phyloP scores from a whole-genome alignment of 92 coral and sea anemone species.

The Bergia puertoricense region DNA sequence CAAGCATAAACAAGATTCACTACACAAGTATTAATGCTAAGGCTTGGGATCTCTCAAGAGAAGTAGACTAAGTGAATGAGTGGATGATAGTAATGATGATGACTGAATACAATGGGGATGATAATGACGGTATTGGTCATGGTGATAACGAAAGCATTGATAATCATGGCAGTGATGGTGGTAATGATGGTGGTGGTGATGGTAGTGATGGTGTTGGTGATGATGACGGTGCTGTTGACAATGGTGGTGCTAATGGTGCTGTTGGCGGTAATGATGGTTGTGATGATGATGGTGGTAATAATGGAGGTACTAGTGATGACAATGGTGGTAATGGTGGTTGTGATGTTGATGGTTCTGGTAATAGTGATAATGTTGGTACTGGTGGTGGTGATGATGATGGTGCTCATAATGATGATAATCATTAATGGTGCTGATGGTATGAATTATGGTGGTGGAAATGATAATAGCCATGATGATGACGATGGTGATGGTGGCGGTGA shows the following conservation, averaged over 20 bases:
- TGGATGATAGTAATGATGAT: background rate
- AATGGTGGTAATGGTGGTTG: background rate
- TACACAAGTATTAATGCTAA: background rate
- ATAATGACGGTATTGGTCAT: background rate
- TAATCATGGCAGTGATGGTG: background rate
- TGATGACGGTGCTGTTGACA: background rate
- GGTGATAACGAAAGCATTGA: background rate
- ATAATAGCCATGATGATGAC: background rate
- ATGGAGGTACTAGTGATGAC: background rate
- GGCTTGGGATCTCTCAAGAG: background rate
- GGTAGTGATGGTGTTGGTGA: background rate
- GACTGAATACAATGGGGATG: background rate
- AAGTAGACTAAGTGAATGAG: background rate
- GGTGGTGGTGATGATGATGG: background rate
- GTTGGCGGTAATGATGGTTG: background rate
- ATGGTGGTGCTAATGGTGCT: background rate
- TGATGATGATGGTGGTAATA: background rate
- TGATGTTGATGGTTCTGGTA: background rate
- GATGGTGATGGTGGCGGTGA: background rate
- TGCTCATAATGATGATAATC: background rate
- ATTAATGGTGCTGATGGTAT: too few species aligned
- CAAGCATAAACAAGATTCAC: background rate
- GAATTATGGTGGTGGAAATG: background rate
- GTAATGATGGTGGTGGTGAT: background rate
- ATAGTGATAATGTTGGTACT: background rate